These are phyloP conservation scores for Microchirus variegatus DNA, from an alignment of 2,797 vertebrate genomes.

Conservation along the genomic window DNA sequence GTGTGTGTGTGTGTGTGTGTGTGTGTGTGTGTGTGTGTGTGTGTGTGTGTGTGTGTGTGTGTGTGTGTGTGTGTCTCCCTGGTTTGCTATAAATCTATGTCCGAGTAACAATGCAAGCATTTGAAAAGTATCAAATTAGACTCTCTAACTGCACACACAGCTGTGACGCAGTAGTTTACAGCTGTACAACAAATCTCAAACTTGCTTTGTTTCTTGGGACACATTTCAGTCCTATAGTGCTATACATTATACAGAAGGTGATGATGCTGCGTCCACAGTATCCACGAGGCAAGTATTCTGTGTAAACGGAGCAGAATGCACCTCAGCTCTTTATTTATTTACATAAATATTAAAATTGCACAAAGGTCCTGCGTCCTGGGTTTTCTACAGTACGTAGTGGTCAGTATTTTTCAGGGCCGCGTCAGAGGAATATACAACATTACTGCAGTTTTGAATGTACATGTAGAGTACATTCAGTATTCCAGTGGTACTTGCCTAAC, in stretches of 20 bases:
- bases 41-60: not conserved
- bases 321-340: constrained; percentile 13
- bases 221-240: constrained; percentile 16
- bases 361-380: constrained; percentile 1
- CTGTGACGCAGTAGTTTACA: constrained; percentile 6
- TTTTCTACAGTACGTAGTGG: constrained; percentile 2
- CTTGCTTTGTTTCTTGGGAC: constrained; percentile 17
- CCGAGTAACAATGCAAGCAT: not conserved
- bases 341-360: constrained; percentile 2
- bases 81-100: not conserved
- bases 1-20: not conserved
- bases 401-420: not conserved
- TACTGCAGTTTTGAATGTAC: not conserved
- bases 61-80: not conserved
- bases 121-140: not conserved
- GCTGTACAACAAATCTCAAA: constrained; percentile 7
- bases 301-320: constrained; percentile 29
- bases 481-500: constrained; percentile 12
- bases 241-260: constrained; percentile 26
- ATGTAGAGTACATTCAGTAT: not conserved
- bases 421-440: not conserved
- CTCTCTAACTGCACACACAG: constrained; percentile 1
- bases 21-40: not conserved
- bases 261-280: constrained; percentile 18
- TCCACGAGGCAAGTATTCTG: constrained; percentile 34